Evolutionary conservation across 2,888 invertebrate genomes (phyloP), one percentile per base, ranked within the genome.

Genomic region (Drosophila imparisetae): DNA sequence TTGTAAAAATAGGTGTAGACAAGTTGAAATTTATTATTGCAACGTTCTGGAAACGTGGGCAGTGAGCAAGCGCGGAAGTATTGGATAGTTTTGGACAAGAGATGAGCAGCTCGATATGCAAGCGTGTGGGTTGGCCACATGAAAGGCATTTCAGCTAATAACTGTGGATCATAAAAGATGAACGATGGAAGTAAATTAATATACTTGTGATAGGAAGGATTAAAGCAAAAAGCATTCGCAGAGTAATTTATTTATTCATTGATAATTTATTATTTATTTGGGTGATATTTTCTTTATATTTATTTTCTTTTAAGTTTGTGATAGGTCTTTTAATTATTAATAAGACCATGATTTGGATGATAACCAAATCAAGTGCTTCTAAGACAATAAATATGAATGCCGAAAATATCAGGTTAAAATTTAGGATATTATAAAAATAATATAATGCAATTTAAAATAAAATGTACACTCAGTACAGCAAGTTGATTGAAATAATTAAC

Each of bases 1-100:
- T 83, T 86, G 86, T 83, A 84, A 83, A 86, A 88, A 90, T 87
- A 91, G 89, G 90, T 90, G 91, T 83, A 87, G 91, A 91, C 91
- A 90, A 90, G 91, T 78, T 90, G 82, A 90, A 89, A 90, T 90
- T 89, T 90, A 90, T 86, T 86, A 90, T 89, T 86, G 72, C 89
- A 73, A 74, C 76, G 74, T 75, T 76, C 82, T 72, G 72, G 86
- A 58, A 66, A 78, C 78, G 78, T 78, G 78, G 81, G 73, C 81
- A 66, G 78, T 55, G 66, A 64, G 64, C 81, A 77, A 72, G 81
- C 67, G 78, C 81, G 78, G 78, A 78, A 78, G 78, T 81, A 81
- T 78, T 72, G 42, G 59, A 66, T 78, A 66, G 67, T 78, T 78
- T 78, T 57, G 61, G 78, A 78, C 78, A 78, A 72, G 73, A 72